A percentile compares a stretch with the other conserved stretches of the same genome.
phyloP scores from a whole-genome alignment of 1,140 invertebrate genomes.

The Pristionchus pacificus region DNA sequence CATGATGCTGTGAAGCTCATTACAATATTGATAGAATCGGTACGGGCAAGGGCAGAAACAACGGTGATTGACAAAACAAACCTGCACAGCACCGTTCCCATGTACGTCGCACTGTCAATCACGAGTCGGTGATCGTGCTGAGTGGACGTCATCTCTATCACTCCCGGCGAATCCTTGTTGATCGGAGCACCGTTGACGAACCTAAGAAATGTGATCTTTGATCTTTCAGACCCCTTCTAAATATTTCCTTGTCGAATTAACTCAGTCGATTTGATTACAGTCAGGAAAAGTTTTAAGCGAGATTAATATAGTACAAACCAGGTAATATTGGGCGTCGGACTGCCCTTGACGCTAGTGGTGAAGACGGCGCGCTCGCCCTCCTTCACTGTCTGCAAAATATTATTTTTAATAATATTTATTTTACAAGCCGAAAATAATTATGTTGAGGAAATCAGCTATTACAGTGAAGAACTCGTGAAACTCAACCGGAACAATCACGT shows the following conservation, averaged over 20 bases:
- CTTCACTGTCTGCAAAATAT: slow-evolving; percentile 48
- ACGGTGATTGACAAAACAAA: slow-evolving; percentile 7
- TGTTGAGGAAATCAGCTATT: too few species aligned
- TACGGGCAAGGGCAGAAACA: too few species aligned
- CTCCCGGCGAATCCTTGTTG: slow-evolving; percentile 40
- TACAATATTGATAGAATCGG: too few species aligned
- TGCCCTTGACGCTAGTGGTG: slow-evolving; percentile 51
- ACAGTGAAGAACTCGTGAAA: too few species aligned
- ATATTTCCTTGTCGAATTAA: too few species aligned
- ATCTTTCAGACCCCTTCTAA: too few species aligned
- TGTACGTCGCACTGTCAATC: slow-evolving; percentile 48
- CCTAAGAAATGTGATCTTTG: too few species aligned
- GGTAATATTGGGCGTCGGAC: slow-evolving; percentile 45
- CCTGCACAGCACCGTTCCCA: slow-evolving; percentile 52
- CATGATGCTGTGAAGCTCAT: too few species aligned
- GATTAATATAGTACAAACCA: too few species aligned
- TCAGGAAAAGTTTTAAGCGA: too few species aligned
- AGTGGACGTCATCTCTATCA: slow-evolving; percentile 11
- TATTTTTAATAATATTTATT: not conserved
- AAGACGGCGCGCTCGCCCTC: slow-evolving; percentile 49
- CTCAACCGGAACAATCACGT: too few species aligned
- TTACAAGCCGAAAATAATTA: not conserved
- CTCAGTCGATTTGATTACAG: too few species aligned
- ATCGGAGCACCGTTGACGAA: slow-evolving; percentile 47
- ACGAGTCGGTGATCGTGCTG: slow-evolving; percentile 4